Evolutionary conservation across 1,140 invertebrate genomes (phyloP).

Genomic region (Drosophila arizonae): DNA sequence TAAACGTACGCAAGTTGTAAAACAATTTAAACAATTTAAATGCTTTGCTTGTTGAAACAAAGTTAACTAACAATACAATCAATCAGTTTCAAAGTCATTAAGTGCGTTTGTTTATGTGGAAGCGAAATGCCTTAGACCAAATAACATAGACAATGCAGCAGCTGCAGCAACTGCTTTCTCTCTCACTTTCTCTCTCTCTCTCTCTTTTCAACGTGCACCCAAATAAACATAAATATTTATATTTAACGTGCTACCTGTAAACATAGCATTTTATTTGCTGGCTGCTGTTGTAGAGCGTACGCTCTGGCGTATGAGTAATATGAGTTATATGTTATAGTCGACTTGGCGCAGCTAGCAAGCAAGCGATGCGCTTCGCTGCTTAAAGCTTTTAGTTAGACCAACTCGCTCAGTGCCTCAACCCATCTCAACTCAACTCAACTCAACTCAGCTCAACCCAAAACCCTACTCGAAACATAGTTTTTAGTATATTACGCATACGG

Average conservation of each 20-base stretch:
- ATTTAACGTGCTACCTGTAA: constrained; percentile 1
- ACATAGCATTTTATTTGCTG: background rate
- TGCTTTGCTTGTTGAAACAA: background rate
- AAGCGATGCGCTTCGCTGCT: constrained; percentile 22
- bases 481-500: constrained; percentile 30
- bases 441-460: background rate
- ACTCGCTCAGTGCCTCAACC: background rate
- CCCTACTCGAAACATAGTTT: background rate
- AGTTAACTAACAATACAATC: background rate
- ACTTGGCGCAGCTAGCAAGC: background rate
- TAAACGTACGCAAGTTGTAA: background rate
- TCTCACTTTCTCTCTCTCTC: background rate
- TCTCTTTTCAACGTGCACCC: background rate
- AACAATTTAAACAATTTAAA: background rate
- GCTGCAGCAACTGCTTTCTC: background rate
- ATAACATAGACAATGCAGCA: background rate
- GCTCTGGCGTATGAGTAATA: constrained; percentile 39
- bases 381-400: constrained; percentile 39
- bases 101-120: background rate
- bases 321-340: constrained; percentile 21
- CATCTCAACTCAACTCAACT: no score
- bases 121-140: no score
- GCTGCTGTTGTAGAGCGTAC: background rate
- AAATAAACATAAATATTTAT: constrained; percentile 17
- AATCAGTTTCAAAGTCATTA: background rate